phyloP scores from a whole-genome alignment of 92 coral and sea anemone species.

The Zoanthus solanderi region DNA sequence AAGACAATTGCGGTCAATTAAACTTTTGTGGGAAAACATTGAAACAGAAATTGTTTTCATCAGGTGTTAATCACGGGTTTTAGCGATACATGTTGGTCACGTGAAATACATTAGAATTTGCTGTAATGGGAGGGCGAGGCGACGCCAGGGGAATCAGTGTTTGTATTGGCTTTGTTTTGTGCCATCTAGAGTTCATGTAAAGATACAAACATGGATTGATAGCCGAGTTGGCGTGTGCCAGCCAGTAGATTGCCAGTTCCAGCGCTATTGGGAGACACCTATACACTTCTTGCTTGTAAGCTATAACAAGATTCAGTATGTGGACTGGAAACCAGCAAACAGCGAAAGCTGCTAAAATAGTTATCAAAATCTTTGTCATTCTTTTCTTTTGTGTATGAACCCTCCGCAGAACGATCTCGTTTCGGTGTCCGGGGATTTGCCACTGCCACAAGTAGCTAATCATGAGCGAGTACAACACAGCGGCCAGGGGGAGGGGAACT shows the following conservation, averaged over 20 bases:
- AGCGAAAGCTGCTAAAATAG: conserved; percentile 25
- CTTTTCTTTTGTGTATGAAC: conserved; percentile 35
- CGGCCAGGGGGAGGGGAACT: conserved; percentile 27
- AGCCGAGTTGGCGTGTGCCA: conserved; percentile 43
- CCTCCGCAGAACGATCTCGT: conserved; percentile 20
- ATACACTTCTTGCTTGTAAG: background rate
- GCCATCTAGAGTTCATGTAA: conserved; percentile 27
- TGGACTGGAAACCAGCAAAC: conserved; percentile 44
- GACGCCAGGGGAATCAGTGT: background rate
- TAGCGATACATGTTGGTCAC: background rate
- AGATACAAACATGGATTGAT: conserved; percentile 43
- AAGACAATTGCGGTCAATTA: no score
- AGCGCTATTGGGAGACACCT: conserved; percentile 14
- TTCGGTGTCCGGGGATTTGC: conserved; percentile 33
- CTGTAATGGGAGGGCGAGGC: conserved; percentile 32
- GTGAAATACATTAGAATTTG: conserved; percentile 27
- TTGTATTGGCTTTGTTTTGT: conserved; percentile 29
- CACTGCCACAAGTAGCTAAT: conserved; percentile 35
- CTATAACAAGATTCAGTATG: background rate
- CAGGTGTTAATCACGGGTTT: no score
- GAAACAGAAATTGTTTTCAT: no score
- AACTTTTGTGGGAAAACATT: no score
- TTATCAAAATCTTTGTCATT: conserved; percentile 29
- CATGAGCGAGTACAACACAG: conserved; percentile 17
- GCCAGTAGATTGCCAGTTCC: conserved; percentile 24